Conservation (phyloP, 1,140 invertebrate genomes). For the Meloidogyne chitwoodi region DNA sequence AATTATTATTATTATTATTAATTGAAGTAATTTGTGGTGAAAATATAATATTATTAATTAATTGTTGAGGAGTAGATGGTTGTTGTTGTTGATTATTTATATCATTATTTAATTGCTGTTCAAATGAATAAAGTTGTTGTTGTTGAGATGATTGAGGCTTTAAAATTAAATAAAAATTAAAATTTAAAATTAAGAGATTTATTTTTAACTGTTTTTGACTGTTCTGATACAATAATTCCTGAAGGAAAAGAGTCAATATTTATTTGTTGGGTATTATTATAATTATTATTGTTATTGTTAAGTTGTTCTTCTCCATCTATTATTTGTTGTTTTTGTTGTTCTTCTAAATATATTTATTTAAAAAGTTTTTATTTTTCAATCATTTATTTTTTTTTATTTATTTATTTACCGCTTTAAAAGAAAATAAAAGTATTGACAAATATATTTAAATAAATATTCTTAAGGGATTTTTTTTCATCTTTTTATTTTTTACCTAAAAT, state of each 20-base stretch:
- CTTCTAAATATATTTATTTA: neutral
- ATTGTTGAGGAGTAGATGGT: neutral
- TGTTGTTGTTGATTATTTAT: neutral
- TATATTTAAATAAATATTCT: too few relatives aligned
- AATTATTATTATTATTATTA: neutral
- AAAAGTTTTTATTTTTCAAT: too few relatives aligned
- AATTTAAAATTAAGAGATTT: neutral
- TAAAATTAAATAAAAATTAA: neutral
- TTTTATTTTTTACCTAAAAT: too few relatives aligned
- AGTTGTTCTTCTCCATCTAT: neutral
- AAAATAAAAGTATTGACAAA: too few relatives aligned
- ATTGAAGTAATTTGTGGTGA: neutral
- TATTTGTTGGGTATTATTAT: neutral
- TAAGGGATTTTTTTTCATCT: too few relatives aligned
- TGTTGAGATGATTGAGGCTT: neutral
- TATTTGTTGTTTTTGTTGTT: neutral
- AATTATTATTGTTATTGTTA: neutral
- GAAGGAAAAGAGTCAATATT: neutral
- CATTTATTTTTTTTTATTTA: too few relatives aligned
- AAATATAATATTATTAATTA: neutral
- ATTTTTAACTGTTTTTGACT: neutral
- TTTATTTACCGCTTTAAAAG: too few relatives aligned
- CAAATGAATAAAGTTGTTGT: neutral
- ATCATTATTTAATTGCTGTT: neutral
- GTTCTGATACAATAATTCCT: neutral